Evolutionary conservation across 92 coral and sea anemone genomes (phyloP).

Genomic region (Parazoanthus atlanticus): DNA sequence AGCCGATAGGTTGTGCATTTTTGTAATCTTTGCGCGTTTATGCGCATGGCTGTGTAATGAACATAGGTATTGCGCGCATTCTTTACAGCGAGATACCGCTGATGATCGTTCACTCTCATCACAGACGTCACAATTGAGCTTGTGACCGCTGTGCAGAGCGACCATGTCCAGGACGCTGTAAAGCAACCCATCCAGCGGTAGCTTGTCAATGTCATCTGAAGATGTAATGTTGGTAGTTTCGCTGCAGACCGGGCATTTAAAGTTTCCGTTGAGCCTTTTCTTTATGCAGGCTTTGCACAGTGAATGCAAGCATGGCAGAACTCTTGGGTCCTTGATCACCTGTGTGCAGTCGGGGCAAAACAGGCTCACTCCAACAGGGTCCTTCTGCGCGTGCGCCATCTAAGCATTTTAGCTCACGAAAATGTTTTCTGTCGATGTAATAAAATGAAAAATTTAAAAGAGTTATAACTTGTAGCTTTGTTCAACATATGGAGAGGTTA

Average conservation of each 20-base stretch:
- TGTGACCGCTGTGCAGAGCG: constrained; percentile 60
- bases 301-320: constrained; percentile 68
- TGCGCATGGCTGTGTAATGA: constrained; percentile 66
- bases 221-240: constrained; percentile 49
- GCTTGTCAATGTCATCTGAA: constrained; percentile 42
- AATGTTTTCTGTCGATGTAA: background rate
- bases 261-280: constrained; percentile 61
- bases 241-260: constrained; percentile 64
- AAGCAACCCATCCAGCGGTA: constrained; percentile 61
- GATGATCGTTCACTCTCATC: constrained; percentile 67
- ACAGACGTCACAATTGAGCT: constrained; percentile 62
- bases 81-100: constrained; percentile 71
- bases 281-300: constrained; percentile 63
- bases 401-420: background rate
- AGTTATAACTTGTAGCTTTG: background rate
- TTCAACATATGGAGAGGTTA: too few species aligned
- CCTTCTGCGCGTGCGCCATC: constrained; percentile 31
- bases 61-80: constrained; percentile 66
- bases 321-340: constrained; percentile 62
- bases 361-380: constrained; percentile 60
- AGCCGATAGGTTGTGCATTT: constrained; percentile 46
- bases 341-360: constrained; percentile 65
- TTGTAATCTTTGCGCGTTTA: constrained; percentile 54
- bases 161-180: constrained; percentile 70
- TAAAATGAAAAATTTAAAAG: background rate